Base-by-base conservation (phyloP, 2,797 vertebrate genomes). In the Euphonia xanthogaster region DNA sequence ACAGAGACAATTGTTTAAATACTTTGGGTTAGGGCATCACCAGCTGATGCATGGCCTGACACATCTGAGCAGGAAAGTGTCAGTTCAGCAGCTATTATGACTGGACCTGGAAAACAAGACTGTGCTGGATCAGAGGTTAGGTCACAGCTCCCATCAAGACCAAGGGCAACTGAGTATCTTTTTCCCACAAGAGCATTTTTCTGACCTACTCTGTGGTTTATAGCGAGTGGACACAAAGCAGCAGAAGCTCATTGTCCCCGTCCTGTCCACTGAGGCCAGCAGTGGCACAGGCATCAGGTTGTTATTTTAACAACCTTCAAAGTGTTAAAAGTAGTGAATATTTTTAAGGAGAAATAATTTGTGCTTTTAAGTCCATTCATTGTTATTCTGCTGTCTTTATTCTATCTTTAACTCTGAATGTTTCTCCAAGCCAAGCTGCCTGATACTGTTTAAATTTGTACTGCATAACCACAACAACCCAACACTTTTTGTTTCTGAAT, bases 231-330 rank as follows among this genome's bases (percentile, higher is more conserved):
- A 42, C 71, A 91, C 19, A 78, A 82, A 89, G 40, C 47, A 81
- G 51, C 31, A 62, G 22, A 66, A 1, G 4, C 22, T 65, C 7
- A 2, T 23, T 5, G 11, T 33, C 45, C 24, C 39, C 25, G 4
- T 8, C 17, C 24, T 40, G 21, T 35, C 39, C 21, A 37, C 45
- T 18, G 47, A 44, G 55, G 44, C 47, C 42, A 50, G 47, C 0
- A 0, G 45, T 0, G 3, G n/a, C 48, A 58, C 33, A 40, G 33
- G 2, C 1, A 13, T 12, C 0, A 2, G 6, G 19, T 4, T 53
- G 21, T 55, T 93, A 67, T 63, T 92, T 84, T 91, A 82, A 62
- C 44, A 10, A 22, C 4, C 14, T 45, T 78, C 68, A 19, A 28
- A 54, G n/a, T 21, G 28, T n/a, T 63, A 40, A 63, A 91, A 67